phyloP scores from a whole-genome alignment of 2,888 invertebrate species.

The Sminthurides aquaticus region DNA sequence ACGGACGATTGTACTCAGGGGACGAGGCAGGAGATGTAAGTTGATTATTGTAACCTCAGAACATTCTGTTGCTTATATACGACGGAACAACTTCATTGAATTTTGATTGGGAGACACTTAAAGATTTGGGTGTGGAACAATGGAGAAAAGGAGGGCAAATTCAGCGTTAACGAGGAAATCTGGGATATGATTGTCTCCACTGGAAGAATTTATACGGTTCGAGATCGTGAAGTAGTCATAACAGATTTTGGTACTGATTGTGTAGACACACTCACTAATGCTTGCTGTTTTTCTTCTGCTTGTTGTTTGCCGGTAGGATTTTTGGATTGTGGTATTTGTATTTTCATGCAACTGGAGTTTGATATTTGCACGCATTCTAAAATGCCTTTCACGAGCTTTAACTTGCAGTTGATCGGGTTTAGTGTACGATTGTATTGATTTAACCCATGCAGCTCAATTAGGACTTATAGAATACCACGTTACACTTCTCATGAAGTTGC shows the following conservation, averaged over 20 bases:
- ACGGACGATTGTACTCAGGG: conserved; percentile 53
- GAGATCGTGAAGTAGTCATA: conserved; percentile 56
- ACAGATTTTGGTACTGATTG: conserved; percentile 48
- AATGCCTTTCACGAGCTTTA: too few species aligned
- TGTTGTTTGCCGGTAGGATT: too few species aligned
- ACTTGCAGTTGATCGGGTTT: too few species aligned
- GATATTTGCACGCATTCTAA: too few species aligned
- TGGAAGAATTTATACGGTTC: conserved; percentile 55
- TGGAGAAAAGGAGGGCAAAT: conserved; percentile 51
- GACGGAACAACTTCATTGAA: neutral
- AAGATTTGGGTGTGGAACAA: conserved; percentile 56
- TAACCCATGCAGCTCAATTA: too few species aligned
- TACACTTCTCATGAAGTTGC: too few species aligned
- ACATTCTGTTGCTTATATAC: neutral
- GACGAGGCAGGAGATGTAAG: conserved; percentile 58
- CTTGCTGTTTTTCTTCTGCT: neutral
- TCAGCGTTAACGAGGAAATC: conserved; percentile 57
- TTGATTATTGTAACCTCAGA: neutral
- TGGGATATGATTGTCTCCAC: conserved; percentile 54
- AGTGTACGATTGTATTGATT: too few species aligned
- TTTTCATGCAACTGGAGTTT: too few species aligned
- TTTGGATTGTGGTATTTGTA: too few species aligned
- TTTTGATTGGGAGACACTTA: conserved; percentile 1
- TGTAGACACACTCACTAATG: neutral
- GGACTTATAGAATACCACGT: too few species aligned